phyloP scores from a whole-genome alignment of 2,113 vertebrate species.

The Cathartes aura region DNA sequence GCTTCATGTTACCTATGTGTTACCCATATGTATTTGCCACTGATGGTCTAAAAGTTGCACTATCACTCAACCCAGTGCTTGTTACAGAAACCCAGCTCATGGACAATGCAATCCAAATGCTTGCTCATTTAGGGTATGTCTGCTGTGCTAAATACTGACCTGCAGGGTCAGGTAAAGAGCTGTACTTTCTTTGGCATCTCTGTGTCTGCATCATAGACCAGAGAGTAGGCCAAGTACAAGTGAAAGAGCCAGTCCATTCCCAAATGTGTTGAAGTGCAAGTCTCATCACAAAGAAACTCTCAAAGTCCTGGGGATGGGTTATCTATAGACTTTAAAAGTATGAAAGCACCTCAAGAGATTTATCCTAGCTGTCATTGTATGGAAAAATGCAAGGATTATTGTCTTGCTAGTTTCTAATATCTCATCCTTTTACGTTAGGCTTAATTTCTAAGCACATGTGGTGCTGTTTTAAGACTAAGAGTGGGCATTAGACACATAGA shows the following conservation, averaged over 20 bases:
- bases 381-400: neutral
- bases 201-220: neutral
- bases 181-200: neutral
- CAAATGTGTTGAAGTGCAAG: neutral
- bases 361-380: neutral
- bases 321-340: neutral
- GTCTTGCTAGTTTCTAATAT: neutral
- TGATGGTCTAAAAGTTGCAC: neutral
- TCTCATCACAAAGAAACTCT: neutral
- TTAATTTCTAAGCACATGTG: neutral
- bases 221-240: neutral
- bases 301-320: neutral
- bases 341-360: neutral
- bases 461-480: neutral
- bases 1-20: neutral
- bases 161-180: neutral
- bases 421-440: neutral
- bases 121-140: neutral
- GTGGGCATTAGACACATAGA: neutral
- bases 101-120: neutral
- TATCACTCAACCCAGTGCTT: neutral
- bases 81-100: neutral
- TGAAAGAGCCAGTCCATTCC: neutral
- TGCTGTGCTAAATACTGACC: neutral
- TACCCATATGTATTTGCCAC: neutral